Evolutionary conservation across 2,888 invertebrate species (phyloP).

Genomic region (Trypoxylon attenuatum): DNA sequence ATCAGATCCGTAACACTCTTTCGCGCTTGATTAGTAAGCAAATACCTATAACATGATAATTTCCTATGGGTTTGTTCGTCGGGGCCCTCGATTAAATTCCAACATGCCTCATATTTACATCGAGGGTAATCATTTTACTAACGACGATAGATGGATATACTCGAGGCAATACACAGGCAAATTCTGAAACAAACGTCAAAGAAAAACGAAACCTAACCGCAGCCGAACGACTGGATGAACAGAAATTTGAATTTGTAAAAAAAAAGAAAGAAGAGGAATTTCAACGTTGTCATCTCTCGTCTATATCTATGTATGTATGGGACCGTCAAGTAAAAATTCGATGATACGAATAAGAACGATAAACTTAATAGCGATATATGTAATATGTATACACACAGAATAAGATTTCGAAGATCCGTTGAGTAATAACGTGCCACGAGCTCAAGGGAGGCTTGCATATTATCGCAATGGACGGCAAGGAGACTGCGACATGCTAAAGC

Average conservation of each 20-base stretch:
- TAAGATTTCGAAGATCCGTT: slow-evolving; percentile 93
- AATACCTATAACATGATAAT: slow-evolving; percentile 78
- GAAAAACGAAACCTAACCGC: neutral
- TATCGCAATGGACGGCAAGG: slow-evolving; percentile 90
- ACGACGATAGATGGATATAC: neutral
- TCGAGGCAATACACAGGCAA: neutral
- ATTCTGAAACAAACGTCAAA: neutral
- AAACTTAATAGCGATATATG: too few relatives aligned
- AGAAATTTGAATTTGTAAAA: neutral
- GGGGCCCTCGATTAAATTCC: neutral
- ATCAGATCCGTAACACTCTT: slow-evolving; percentile 96
- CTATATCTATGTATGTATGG: too few relatives aligned
- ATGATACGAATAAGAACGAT: too few relatives aligned
- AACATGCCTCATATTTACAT: neutral
- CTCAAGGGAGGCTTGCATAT: slow-evolving; percentile 91
- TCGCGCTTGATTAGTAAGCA: slow-evolving; percentile 81
- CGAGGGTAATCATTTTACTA: slow-evolving; percentile 1
- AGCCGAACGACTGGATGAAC: neutral
- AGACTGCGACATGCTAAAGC: slow-evolving; percentile 95
- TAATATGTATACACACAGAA: slow-evolving; percentile 80
- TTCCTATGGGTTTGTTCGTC: neutral
- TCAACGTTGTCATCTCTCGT: too few relatives aligned
- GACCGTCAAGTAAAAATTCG: too few relatives aligned
- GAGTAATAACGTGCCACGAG: slow-evolving; percentile 94
- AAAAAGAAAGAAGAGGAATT: too few relatives aligned